Percentiles rank a stretch among this genome's conserved stretches.
Evolutionary conservation across 2,797 vertebrate species (phyloP).

Genomic region (Lutjanus argentimaculatus): DNA sequence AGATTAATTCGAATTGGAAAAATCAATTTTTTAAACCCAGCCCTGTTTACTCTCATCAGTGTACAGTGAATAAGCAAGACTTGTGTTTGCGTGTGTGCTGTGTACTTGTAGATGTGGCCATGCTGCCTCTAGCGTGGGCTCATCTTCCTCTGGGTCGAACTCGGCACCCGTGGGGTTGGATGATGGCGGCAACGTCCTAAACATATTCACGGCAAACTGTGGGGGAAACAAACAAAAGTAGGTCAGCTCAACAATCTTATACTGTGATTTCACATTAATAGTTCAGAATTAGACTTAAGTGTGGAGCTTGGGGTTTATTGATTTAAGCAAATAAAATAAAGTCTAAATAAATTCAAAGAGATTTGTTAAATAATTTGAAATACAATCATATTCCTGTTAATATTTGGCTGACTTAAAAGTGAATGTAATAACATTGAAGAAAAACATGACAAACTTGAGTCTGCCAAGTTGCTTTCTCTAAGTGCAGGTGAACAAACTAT

Average conservation of each 20-base stretch:
- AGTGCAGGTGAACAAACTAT: neutral
- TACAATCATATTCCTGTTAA: neutral
- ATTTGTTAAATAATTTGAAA: neutral
- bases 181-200: conserved; percentile 96
- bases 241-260: neutral
- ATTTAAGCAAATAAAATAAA: neutral
- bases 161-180: conserved; percentile 99
- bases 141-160: conserved; percentile 99
- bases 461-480: neutral
- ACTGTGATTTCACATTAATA: neutral
- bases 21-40: too few relatives aligned
- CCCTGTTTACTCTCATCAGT: neutral
- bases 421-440: neutral
- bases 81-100: conserved; percentile 14
- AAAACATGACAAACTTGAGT: neutral
- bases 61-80: neutral
- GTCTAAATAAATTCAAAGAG: neutral
- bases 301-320: neutral
- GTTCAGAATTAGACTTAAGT: conserved; percentile 1
- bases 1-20: too few relatives aligned
- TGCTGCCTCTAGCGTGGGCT: conserved; percentile 97
- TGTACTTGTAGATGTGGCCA: conserved; percentile 98
- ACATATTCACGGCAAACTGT: conserved; percentile 99
- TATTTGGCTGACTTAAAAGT: neutral
- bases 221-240: neutral